Evolutionary conservation across 2,113 vertebrate genomes (phyloP).

Genomic region (Stercorarius parasiticus): DNA sequence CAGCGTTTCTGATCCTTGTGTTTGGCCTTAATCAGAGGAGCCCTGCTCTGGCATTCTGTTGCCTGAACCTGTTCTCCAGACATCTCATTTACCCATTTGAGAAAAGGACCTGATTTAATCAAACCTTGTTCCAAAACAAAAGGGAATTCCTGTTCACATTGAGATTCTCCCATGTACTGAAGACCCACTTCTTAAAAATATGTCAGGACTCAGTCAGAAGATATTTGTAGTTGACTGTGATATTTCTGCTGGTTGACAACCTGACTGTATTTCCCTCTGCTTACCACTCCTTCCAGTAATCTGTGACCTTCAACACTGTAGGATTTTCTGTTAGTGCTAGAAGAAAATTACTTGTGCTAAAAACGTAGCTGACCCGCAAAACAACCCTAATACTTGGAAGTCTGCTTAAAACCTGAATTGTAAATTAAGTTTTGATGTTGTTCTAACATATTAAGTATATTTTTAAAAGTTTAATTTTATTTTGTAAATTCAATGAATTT

Average conservation of each 20-base stretch:
- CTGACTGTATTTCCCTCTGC: neutral
- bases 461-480: neutral
- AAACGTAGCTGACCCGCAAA: neutral
- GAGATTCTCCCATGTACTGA: neutral
- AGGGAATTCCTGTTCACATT: neutral
- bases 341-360: neutral
- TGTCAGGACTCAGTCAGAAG: neutral
- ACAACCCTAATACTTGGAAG: neutral
- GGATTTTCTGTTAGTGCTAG: neutral
- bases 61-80: neutral
- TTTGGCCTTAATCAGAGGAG: neutral
- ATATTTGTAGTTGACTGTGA: neutral
- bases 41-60: neutral
- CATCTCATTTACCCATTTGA: neutral
- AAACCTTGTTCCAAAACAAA: neutral
- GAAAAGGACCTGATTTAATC: neutral
- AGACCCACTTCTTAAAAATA: neutral
- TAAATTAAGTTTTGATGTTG: neutral
- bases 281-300: neutral
- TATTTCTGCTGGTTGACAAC: neutral
- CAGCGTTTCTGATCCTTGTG: neutral
- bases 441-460: neutral
- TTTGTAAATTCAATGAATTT: neutral
- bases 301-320: neutral
- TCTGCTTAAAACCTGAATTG: neutral